Percentiles rank a stretch among this genome's conserved stretches.
Conservation (phyloP, 2,888 invertebrate genomes). For the Synanthedon formicaeformis region DNA sequence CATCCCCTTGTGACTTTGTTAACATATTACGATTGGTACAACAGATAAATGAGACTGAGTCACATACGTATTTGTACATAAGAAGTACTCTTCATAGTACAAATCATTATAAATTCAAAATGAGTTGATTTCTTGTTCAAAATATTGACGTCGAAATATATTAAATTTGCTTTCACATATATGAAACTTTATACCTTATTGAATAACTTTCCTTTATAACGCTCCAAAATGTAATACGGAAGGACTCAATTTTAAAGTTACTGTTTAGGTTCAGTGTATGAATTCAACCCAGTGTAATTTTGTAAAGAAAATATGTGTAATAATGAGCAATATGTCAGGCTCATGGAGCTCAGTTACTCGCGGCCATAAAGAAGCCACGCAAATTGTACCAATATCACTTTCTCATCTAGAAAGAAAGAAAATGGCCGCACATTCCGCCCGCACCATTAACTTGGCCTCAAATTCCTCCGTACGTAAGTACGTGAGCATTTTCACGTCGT, state of each 20-base stretch:
- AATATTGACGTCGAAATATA: conserved; percentile 12
- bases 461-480: conserved; percentile 44
- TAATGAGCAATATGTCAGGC: background rate
- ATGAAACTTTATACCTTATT: conserved; percentile 13
- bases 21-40: too few species aligned
- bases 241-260: background rate
- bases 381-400: conserved; percentile 41
- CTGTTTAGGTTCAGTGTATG: background rate
- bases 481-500: conserved; percentile 52
- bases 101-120: background rate
- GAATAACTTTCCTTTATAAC: conserved; percentile 9
- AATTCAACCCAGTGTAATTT: background rate
- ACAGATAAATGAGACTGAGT: too few species aligned
- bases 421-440: conserved; percentile 38
- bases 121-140: conserved; percentile 3
- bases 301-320: background rate
- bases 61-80: too few species aligned
- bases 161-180: conserved; percentile 15
- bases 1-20: too few species aligned
- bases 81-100: background rate
- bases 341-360: background rate
- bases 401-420: conserved; percentile 32
- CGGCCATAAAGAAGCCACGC: conserved; percentile 15
- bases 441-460: conserved; percentile 46
- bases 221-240: background rate